These are phyloP conservation scores for Tachysurus vachellii DNA, from an alignment of 2,113 vertebrate genomes.

Conservation along the genomic window DNA sequence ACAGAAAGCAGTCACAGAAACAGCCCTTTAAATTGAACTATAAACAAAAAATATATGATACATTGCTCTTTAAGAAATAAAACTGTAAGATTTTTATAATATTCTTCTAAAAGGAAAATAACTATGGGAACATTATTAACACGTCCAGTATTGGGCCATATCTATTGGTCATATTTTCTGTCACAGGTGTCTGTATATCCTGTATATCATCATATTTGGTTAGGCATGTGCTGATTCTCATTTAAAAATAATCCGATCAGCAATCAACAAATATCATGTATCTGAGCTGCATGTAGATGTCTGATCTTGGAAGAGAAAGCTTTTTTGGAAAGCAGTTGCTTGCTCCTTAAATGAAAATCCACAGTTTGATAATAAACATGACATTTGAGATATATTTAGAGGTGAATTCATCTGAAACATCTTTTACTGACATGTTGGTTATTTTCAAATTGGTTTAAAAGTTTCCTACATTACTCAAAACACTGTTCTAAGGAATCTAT, in stretches of 20 bases:
- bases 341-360: not conserved
- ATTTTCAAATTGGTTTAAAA: not conserved
- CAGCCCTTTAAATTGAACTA: not conserved
- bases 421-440: not conserved
- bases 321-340: not conserved
- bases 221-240: not conserved
- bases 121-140: not conserved
- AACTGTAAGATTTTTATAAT: not conserved
- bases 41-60: not conserved
- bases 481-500: not conserved
- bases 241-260: not conserved
- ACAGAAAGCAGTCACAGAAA: not conserved
- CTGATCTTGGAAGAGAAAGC: not conserved
- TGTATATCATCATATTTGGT: not conserved
- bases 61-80: not conserved
- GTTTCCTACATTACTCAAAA: not conserved
- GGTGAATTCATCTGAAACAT: not conserved
- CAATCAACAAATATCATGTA: not conserved
- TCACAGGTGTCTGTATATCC: not conserved
- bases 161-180: not conserved
- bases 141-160: not conserved
- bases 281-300: not conserved
- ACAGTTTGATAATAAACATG: not conserved
- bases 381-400: not conserved
- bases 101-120: not conserved